phyloP scores from a whole-genome alignment of 2,797 vertebrate species.

The Hipposideros larvatus region DNA sequence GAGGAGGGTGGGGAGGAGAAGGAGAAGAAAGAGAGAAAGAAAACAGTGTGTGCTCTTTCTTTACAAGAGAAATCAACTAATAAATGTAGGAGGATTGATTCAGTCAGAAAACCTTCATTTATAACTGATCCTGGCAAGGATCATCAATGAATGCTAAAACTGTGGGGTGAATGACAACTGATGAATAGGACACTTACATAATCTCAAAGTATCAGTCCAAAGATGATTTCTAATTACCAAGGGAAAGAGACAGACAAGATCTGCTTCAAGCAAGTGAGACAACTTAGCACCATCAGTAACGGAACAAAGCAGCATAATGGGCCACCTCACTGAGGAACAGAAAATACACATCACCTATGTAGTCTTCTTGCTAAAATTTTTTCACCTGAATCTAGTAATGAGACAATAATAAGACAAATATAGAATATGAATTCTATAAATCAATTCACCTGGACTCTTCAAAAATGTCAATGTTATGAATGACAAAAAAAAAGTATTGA shows the following conservation, averaged over 20 bases:
- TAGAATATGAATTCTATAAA: not conserved
- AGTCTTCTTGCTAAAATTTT: not conserved
- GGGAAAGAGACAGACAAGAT: not conserved
- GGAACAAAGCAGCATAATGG: not conserved
- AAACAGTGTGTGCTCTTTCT: not conserved
- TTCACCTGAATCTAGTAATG: not conserved
- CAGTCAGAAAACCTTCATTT: not conserved
- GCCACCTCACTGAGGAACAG: not conserved
- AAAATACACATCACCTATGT: not conserved
- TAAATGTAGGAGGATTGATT: not conserved
- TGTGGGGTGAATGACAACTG: not conserved
- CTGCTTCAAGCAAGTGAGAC: not conserved
- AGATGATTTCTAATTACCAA: not conserved
- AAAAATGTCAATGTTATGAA: not conserved
- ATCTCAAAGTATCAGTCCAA: not conserved
- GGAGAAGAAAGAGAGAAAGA: not conserved
- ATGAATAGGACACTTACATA: not conserved
- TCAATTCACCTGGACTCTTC: not conserved
- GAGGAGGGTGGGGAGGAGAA: not conserved
- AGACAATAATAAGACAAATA: constrained; percentile 16
- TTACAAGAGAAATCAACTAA: constrained; percentile 6
- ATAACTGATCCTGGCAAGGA: not conserved
- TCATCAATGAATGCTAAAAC: not conserved
- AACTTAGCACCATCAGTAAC: not conserved
- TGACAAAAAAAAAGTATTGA: not conserved